These are phyloP conservation scores for Doryteuthis pealeii DNA, from an alignment of 1,140 invertebrate species.

Conservation along the genomic window DNA sequence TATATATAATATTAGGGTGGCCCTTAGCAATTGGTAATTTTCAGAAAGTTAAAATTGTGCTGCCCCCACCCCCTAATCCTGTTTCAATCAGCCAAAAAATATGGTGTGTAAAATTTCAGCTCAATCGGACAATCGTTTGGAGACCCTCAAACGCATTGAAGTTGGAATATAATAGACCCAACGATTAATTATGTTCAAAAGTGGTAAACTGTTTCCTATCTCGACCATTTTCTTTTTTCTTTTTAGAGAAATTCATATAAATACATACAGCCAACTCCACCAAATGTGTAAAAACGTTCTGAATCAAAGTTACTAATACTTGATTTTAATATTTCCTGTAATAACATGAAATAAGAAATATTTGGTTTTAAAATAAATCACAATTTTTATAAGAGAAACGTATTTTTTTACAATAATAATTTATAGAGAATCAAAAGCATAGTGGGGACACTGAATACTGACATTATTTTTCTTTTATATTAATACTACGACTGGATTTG, in stretches of 20 bases:
- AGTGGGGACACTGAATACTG: background rate
- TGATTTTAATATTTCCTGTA: background rate
- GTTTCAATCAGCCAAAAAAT: background rate
- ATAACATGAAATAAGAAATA: background rate
- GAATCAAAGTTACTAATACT: background rate
- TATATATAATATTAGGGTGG: background rate
- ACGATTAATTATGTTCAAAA: background rate
- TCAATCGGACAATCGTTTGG: background rate
- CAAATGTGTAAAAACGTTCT: background rate
- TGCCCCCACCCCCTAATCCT: background rate
- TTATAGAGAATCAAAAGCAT: background rate
- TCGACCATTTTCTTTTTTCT: background rate
- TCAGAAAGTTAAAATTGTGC: background rate
- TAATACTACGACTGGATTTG: no score
- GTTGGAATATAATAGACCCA: background rate
- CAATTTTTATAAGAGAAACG: background rate
- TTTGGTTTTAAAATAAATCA: background rate
- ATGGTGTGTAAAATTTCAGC: background rate
- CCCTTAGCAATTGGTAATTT: background rate
- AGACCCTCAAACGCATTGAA: background rate
- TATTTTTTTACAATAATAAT: background rate
- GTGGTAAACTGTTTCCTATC: background rate
- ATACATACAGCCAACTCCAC: background rate
- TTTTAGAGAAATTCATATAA: background rate
- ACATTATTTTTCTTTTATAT: no score